phyloP scores from a whole-genome alignment of 1,140 invertebrate species.

The Batillaria attramentaria region DNA sequence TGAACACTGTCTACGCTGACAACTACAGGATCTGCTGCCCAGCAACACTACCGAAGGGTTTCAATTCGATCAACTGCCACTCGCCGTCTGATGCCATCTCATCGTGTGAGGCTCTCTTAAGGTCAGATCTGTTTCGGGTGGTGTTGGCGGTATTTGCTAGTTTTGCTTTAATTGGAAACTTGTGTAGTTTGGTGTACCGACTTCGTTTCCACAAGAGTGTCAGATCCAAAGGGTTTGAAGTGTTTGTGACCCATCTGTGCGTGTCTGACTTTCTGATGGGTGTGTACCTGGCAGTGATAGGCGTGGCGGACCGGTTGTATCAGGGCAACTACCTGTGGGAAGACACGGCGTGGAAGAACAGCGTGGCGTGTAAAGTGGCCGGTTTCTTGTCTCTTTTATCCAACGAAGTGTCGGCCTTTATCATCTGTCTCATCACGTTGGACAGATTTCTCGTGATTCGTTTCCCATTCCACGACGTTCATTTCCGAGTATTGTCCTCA shows the following conservation, averaged over 20 bases:
- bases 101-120: conserved; percentile 48
- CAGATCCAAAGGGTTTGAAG: conserved; percentile 38
- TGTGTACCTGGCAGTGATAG: conserved; percentile 61
- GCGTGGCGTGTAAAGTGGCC: conserved; percentile 47
- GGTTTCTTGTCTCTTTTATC: conserved; percentile 57
- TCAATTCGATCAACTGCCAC: conserved; percentile 35
- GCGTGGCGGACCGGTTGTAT: conserved; percentile 51
- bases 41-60: conserved; percentile 8
- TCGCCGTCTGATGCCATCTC: conserved; percentile 42
- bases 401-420: conserved; percentile 52
- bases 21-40: conserved; percentile 47
- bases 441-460: conserved; percentile 57
- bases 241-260: conserved; percentile 51
- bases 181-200: conserved; percentile 42
- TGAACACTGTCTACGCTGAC: conserved; percentile 37
- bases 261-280: conserved; percentile 61
- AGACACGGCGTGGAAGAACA: conserved; percentile 49
- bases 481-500: conserved; percentile 33
- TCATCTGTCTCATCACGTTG: conserved; percentile 42
- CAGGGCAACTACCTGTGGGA: conserved; percentile 51
- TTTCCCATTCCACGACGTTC: conserved; percentile 49
- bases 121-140: conserved; percentile 33
- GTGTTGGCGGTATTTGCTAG: conserved; percentile 41
- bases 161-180: conserved; percentile 43
- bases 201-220: conserved; percentile 6